Evolutionary conservation across 2,113 vertebrate species (phyloP), one percentile per base, ranked within the genome.

Genomic region (Pipra filicauda): DNA sequence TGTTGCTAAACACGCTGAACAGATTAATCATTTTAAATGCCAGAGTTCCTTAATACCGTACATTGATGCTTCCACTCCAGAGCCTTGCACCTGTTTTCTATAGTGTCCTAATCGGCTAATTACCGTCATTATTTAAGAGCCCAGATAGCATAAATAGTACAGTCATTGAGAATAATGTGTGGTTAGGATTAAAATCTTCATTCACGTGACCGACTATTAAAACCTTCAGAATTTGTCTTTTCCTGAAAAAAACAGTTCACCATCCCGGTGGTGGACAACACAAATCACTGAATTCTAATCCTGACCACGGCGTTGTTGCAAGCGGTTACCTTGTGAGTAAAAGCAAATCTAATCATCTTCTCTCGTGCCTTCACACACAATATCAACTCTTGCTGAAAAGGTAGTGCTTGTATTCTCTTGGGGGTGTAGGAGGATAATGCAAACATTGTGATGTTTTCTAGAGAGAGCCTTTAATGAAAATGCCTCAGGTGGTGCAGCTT

Each of bases 391-490:
- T 93, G 87, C 98, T 98, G 97, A 98, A 97, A 98, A 98, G 97
- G 96, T 95, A 95, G 92, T 89, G 89, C 96, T 96, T 96, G 92
- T 95, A 91, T 97, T 98, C 98, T 97, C 97, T 44, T 70, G 98
- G 97, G 98, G 97, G 87, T 55, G 65, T 49, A 64, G 93, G 87
- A 94, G 79, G 95, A 95, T 97, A 97, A 95, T 98, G 96, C 97
- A 98, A 98, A 98, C 98, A 98, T 94, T 93, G 93, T 96, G 97
- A 97, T 98, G 97, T 97, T 97, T 97, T 97, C 97, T 97, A 96
- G 95, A 98, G 98, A 98, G 96, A 97, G 96, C 97, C 98, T 97
- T 98, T 99, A 99, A 99, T 99, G 98, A 99, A 99, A 99, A 97
- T 97, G 98, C 98, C 98, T 98, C 98, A 98, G 98, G 98, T 99